Base-by-base conservation (phyloP, 2,113 vertebrate species). In the Amphiprion ocellaris region DNA sequence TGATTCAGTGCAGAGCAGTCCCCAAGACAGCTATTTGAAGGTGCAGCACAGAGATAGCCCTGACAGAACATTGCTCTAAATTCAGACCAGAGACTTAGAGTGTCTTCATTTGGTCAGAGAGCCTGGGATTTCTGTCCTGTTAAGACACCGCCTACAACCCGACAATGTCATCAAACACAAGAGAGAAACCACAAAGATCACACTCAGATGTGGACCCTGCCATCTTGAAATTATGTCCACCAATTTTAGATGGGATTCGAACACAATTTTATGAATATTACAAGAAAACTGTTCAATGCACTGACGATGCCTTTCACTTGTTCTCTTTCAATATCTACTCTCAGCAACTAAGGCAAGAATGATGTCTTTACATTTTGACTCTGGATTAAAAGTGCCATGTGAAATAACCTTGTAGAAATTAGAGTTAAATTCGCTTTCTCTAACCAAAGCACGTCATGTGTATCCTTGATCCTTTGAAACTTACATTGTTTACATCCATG, bases 1-100 rank as follows among this genome's bases (percentile, higher is more conserved):
- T 87, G 90, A 93, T 93, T 90, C 62, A 62, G 79, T 69, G 69
- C 86, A 87, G 78, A 87, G 84, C 54, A 70, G 82, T 84, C 71
- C 86, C 79, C 86, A 81, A 85, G 89, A 91, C 84, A 83, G 69
- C 84, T 69, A 87, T 89, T 79, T 90, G 79, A 89, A 83, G 81
- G 79, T 75, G 60, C 85, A 75, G 71, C 62, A 77, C 47, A 80
- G 55, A 83, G 66, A 85, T 70, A 71, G 75, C 81, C 53, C 30
- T 61, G 62, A 28, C 73, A 72, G 53, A 70, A 72, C 17, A 77
- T 64, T 68, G 78, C 77, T 81, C 68, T 83, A 70, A 82, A 82
- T 69, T 86, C 70, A 87, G 61, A 84, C 71, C 52, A 73, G 30
- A 64, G 66, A 56, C 70, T 79, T 19, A 23, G 28, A 71, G 53